Percentiles rank a stretch among this genome's conserved stretches.
phyloP scores from a whole-genome alignment of 2,113 vertebrate genomes.

The Rhinoderma darwinii region DNA sequence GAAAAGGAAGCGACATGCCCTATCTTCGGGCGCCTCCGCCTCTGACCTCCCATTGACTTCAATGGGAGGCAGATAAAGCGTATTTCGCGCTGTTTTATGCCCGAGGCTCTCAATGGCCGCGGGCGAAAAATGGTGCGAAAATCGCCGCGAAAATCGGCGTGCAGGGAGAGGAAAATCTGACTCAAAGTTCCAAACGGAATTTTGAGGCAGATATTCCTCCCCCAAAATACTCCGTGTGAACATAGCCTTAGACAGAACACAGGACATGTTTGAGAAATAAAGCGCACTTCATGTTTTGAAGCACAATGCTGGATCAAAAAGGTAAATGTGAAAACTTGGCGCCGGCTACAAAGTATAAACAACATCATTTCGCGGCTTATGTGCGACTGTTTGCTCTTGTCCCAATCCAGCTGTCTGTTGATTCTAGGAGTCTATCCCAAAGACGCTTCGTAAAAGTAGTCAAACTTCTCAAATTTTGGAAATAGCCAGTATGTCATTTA shows the following conservation, averaged over 20 bases:
- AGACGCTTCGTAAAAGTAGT: background rate
- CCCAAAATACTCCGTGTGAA: too few species aligned
- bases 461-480: slow-evolving; percentile 10
- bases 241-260: background rate
- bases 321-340: background rate
- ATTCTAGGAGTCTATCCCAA: background rate
- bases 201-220: too few species aligned
- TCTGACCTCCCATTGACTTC: too few species aligned
- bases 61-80: too few species aligned
- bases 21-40: too few species aligned
- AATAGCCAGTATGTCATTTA: background rate
- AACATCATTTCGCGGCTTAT: slow-evolving; percentile 4
- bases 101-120: too few species aligned
- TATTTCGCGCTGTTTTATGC: too few species aligned
- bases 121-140: too few species aligned
- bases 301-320: slow-evolving; percentile 17
- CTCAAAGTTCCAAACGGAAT: too few species aligned
- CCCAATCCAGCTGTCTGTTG: slow-evolving; percentile 16
- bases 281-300: background rate
- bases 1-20: too few species aligned
- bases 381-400: background rate
- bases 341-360: background rate
- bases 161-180: too few species aligned
- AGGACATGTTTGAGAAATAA: background rate
- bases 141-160: too few species aligned